A percentile compares a stretch with the other conserved stretches of the same genome.
phyloP scores from a whole-genome alignment of 2,113 vertebrate species.

The Enhydra lutris region DNA sequence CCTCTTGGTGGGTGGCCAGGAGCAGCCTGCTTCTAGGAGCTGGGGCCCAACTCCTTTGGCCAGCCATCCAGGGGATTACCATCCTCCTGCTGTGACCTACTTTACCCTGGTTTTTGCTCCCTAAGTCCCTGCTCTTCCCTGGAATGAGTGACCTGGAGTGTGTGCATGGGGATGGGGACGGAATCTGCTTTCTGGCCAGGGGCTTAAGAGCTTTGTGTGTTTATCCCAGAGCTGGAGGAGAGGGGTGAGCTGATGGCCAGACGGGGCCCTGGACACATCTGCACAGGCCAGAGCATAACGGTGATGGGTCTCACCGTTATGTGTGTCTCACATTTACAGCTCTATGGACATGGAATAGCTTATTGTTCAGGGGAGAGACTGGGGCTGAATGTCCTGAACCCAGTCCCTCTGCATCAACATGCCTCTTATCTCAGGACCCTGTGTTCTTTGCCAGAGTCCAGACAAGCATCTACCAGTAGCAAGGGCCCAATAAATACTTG shows the following conservation, averaged over 20 bases:
- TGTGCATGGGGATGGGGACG: constrained; percentile 77
- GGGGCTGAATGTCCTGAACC: not conserved
- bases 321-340: not conserved
- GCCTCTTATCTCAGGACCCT: not conserved
- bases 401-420: not conserved
- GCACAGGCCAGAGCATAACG: not conserved
- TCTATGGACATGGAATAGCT: not conserved
- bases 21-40: rapidly evolving
- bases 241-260: constrained; percentile 42
- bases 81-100: constrained; percentile 79
- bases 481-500: constrained; percentile 13
- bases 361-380: not conserved
- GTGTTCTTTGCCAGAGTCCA: not conserved
- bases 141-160: constrained; percentile 38
- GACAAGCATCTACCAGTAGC: not conserved
- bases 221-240: constrained; percentile 75
- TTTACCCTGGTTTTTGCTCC: constrained; percentile 79
- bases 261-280: constrained; percentile 17
- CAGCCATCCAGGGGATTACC: constrained; percentile 50
- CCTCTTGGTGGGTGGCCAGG: not conserved
- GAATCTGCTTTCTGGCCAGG: constrained; percentile 83
- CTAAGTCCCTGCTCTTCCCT: constrained; percentile 82
- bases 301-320: not conserved
- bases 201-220: constrained; percentile 84
- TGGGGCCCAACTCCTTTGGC: not conserved